Evolutionary conservation across 35 echinoderm and acorn worm species (phyloP).

Genomic region (Heliocidaris erythrogramma): DNA sequence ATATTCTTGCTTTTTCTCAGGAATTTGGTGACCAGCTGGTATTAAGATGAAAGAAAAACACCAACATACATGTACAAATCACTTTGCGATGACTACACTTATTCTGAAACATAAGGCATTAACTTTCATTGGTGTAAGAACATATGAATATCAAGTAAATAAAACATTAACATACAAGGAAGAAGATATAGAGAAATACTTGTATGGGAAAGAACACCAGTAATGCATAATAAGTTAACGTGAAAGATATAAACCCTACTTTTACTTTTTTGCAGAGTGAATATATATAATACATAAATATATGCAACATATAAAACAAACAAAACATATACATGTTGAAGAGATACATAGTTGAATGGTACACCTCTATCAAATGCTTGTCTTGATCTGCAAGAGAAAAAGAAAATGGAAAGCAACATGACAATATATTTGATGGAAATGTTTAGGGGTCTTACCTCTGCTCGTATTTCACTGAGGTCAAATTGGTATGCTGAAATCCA

Average conservation of each 20-base stretch:
- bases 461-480: slow-evolving; percentile 65
- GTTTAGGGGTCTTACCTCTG: slow-evolving; percentile 41
- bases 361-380: background rate
- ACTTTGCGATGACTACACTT: too few relatives aligned
- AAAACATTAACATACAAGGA: too few relatives aligned
- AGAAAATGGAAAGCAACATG: background rate
- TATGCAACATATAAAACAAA: background rate
- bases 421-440: background rate
- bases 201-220: background rate
- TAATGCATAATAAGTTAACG: background rate
- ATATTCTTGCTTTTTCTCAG: too few relatives aligned
- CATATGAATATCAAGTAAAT: too few relatives aligned
- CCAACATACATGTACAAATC: too few relatives aligned
- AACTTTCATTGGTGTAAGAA: too few relatives aligned
- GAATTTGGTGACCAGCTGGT: too few relatives aligned
- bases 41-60: too few relatives aligned
- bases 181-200: background rate
- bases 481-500: slow-evolving; percentile 64
- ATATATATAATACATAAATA: background rate
- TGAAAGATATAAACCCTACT: background rate
- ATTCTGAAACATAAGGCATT: too few relatives aligned
- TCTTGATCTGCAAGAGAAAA: background rate
- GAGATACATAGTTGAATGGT: background rate
- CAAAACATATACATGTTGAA: background rate
- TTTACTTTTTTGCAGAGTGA: background rate